Conservation (phyloP, 1,140 invertebrate genomes). For the Cherax destructor region DNA sequence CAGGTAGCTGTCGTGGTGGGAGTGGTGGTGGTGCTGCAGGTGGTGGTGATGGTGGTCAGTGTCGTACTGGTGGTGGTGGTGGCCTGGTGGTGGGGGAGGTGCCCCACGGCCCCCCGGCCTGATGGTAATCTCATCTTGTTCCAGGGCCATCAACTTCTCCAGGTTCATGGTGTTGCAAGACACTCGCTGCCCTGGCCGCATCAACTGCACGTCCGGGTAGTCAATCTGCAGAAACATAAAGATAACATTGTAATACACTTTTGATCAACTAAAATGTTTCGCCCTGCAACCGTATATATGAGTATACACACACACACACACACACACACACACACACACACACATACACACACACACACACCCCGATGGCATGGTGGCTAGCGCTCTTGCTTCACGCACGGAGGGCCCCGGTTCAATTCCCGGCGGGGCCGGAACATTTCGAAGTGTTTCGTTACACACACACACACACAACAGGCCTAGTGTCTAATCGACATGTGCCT, state of each 20-base stretch:
- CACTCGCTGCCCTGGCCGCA: conserved; percentile 78
- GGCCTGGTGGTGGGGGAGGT: conserved; percentile 41
- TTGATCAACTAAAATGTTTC: neutral
- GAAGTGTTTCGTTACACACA: too few relatives aligned
- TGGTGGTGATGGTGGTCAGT: conserved; percentile 76
- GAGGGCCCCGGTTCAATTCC: too few relatives aligned
- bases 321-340: too few relatives aligned
- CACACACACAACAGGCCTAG: too few relatives aligned
- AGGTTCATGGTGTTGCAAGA: conserved; percentile 74
- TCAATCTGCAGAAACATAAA: conserved; percentile 82
- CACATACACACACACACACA: too few relatives aligned
- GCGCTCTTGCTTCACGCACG: too few relatives aligned
- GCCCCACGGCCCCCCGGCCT: conserved; percentile 59
- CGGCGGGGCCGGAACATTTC: too few relatives aligned
- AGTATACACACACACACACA: too few relatives aligned
- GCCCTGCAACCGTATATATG: too few relatives aligned
- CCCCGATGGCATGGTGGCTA: too few relatives aligned
- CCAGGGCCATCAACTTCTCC: conserved; percentile 73
- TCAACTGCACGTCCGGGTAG: conserved; percentile 84
- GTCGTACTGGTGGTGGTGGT: conserved; percentile 52
- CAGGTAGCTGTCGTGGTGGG: conserved; percentile 55
- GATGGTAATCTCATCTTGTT: conserved; percentile 73
- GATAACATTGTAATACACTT: neutral
- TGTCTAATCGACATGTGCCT: too few relatives aligned
- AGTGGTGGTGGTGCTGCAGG: conserved; percentile 85